Percentiles rank a stretch among this genome's conserved stretches.
Conservation (phyloP, 1,140 invertebrate genomes). For the Hypsibius dujardini region DNA sequence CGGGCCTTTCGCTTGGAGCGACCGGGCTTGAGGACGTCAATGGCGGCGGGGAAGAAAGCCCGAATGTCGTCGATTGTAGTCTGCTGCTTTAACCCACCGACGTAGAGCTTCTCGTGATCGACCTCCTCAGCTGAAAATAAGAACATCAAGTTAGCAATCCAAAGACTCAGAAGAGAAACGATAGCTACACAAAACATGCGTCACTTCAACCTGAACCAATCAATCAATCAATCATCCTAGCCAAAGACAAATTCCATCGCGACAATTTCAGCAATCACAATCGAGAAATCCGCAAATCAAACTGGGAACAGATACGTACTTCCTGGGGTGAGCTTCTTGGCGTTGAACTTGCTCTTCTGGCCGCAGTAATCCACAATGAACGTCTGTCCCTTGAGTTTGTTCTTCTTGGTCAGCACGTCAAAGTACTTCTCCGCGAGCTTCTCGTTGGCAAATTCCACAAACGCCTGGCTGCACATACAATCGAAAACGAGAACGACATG, state of each 20-base stretch:
- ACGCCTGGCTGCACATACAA: slow-evolving; percentile 1
- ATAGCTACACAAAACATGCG: too few relatives aligned
- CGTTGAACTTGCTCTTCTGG: neutral
- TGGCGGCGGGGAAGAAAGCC: neutral
- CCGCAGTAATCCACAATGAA: slow-evolving; percentile 17
- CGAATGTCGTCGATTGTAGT: slow-evolving; percentile 11
- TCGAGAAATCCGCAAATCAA: too few relatives aligned
- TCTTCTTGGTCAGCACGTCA: slow-evolving; percentile 10
- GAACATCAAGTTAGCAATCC: too few relatives aligned
- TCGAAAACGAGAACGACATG: too few relatives aligned
- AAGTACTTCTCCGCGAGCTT: neutral
- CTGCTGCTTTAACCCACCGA: neutral
- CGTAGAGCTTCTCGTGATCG: slow-evolving; percentile 1
- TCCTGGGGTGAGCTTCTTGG: neutral
- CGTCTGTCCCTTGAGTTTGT: slow-evolving; percentile 13
- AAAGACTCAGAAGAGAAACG: too few relatives aligned
- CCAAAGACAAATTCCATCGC: too few relatives aligned
- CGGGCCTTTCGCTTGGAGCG: neutral
- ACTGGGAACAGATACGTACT: neutral
- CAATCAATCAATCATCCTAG: too few relatives aligned
- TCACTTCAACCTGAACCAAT: too few relatives aligned
- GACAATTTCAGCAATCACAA: too few relatives aligned
- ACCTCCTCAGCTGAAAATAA: too few relatives aligned
- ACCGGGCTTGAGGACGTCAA: neutral
- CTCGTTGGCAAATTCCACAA: neutral